Conservation (phyloP, 2,888 invertebrate species). For the Eristalinus aeneus region DNA sequence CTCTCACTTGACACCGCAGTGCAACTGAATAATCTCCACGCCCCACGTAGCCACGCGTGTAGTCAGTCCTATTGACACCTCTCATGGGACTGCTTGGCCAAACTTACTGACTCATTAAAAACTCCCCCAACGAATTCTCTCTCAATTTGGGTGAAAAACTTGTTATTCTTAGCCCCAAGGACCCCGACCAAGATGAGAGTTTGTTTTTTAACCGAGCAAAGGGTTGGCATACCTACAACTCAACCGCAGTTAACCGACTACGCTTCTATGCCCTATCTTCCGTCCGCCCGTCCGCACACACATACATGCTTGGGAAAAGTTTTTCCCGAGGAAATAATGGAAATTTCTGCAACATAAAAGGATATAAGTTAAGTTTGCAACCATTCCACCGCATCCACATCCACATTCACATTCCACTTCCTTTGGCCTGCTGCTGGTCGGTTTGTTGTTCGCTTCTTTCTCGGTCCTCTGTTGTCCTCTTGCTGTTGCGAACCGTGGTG, state of each 20-base stretch:
- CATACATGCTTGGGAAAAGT: slow-evolving; percentile 20
- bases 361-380: slow-evolving; percentile 65
- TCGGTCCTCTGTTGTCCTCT: slow-evolving; percentile 30
- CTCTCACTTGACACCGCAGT: slow-evolving; percentile 6
- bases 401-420: slow-evolving; percentile 50
- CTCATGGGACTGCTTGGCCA: slow-evolving; percentile 28
- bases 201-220: slow-evolving; percentile 39
- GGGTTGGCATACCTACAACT: slow-evolving; percentile 52
- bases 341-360: slow-evolving; percentile 70
- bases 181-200: slow-evolving; percentile 30
- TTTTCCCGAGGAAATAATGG: slow-evolving; percentile 61
- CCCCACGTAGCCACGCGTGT: background rate
- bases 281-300: background rate
- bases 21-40: background rate
- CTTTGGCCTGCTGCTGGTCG: slow-evolving; percentile 41
- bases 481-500: background rate
- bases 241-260: slow-evolving; percentile 60
- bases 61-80: slow-evolving; percentile 39
- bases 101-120: slow-evolving; percentile 64
- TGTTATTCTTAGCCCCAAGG: slow-evolving; percentile 50
- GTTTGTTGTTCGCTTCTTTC: slow-evolving; percentile 42
- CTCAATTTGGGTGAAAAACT: slow-evolving; percentile 43
- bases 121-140: slow-evolving; percentile 48
- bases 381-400: slow-evolving; percentile 12
- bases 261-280: background rate